Evolutionary conservation across 2,113 vertebrate genomes (phyloP), one percentile per base, ranked within the genome.

Genomic region (Cacatua alba): DNA sequence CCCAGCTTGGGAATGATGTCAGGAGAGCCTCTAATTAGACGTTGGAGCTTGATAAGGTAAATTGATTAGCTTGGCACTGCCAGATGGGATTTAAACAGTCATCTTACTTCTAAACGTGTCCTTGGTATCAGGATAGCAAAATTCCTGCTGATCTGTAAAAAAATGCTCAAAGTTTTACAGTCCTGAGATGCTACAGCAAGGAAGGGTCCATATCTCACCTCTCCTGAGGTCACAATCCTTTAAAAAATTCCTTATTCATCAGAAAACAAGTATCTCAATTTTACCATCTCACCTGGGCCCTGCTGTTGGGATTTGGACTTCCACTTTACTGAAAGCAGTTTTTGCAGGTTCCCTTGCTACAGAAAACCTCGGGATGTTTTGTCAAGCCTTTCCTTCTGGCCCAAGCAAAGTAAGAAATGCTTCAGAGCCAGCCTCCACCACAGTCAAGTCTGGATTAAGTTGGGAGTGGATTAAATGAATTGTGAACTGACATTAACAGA

Each of bases 201-300:
- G 57, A 28, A 57, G 28, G n/a, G 13, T 75, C 46, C 0, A 0
- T 5, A 43, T 14, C 51, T 39, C 39, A 43, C 39, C 17, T 65
- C 44, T 65, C 19, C 28, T 0, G 0, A 67, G 39, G 17, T n/a
- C 74, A 55, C 0, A 0, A 2, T 19, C 1, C 0, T 7, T 62
- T 57, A 55, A n/a, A 53, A 90, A 14, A 25, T 46, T 57, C 17
- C 9, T 62, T 3, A 9, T 6, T n/a, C 10, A 10, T 24, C 24
- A 26, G 44, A 74, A 65, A 46, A 4, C 0, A 2, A 33, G 37
- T 9, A 31, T 13, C 20, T 44, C 9, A 2, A 53, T 23, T n/a
- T 46, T 12, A 28, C 20, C 57, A 31, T 1, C 2, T 52, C 53
- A 26, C 0, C 11, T 4, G 0, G 51, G 53, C 31, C 29, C 28